phyloP scores from a whole-genome alignment of 2,797 vertebrate genomes.

The Cryptoblepharus egeriae region DNA sequence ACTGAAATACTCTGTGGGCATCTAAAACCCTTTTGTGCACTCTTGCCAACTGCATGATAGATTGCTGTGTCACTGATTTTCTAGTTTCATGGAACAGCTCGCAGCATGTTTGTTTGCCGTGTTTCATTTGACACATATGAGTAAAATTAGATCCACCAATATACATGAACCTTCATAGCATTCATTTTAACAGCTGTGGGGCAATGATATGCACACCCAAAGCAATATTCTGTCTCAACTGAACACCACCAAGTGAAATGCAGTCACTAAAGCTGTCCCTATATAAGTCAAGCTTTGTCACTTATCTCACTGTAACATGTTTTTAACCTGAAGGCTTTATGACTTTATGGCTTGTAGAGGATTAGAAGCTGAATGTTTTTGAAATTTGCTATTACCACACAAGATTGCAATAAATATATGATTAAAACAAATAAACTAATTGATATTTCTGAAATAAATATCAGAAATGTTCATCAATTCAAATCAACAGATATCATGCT shows the following conservation, averaged over 20 bases:
- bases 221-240: neutral
- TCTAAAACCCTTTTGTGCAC: neutral
- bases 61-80: neutral
- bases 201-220: neutral
- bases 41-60: neutral
- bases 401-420: neutral
- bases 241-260: neutral
- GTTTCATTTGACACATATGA: neutral
- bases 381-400: neutral
- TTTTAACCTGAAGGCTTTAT: slow-evolving; percentile 6
- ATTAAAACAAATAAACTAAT: neutral
- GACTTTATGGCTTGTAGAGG: neutral
- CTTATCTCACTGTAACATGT: neutral
- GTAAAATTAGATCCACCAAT: neutral
- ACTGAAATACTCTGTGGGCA: neutral
- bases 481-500: neutral
- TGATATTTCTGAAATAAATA: neutral
- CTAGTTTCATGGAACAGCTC: neutral
- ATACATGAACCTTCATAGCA: neutral
- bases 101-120: too few species aligned
- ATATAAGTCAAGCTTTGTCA: neutral
- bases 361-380: neutral
- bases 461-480: slow-evolving; percentile 11
- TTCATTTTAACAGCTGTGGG: neutral
- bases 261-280: neutral